A percentile compares a stretch with the other conserved stretches of the same genome.
Conservation (phyloP, 1,140 invertebrate genomes). For the Dryas iulia region DNA sequence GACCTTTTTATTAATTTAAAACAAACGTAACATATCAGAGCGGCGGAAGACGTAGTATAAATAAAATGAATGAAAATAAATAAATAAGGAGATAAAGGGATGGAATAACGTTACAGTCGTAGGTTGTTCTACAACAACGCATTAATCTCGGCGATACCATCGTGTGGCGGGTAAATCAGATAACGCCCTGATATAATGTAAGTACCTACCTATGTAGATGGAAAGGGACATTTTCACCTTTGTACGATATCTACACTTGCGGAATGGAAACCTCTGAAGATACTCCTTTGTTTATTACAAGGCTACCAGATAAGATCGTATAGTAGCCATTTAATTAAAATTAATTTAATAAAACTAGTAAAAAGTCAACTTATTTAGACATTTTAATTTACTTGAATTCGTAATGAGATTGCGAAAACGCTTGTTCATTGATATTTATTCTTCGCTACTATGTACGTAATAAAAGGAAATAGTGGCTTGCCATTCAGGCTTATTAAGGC, state of each 20-base stretch:
- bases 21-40: neutral
- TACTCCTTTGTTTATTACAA: conserved; percentile 20
- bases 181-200: conserved; percentile 43
- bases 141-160: conserved; percentile 75
- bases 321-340: neutral
- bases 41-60: conserved; percentile 14
- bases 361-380: neutral
- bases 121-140: conserved; percentile 47
- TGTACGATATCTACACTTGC: conserved; percentile 36
- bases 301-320: neutral
- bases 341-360: neutral
- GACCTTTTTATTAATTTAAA: neutral
- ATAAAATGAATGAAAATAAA: conserved; percentile 38
- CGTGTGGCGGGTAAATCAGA: conserved; percentile 55
- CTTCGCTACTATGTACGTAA: neutral
- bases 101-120: conserved; percentile 55
- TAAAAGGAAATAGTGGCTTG: conserved; percentile 29
- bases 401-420: neutral
- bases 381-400: neutral
- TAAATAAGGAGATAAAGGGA: conserved; percentile 55
- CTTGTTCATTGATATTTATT: conserved; percentile 1
- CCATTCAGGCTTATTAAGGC: conserved; percentile 51
- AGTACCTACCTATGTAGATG: conserved; percentile 62
- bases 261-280: conserved; percentile 30
- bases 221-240: conserved; percentile 49